Conservation (phyloP, 2,888 invertebrate genomes). For the Drosophila leonis region DNA sequence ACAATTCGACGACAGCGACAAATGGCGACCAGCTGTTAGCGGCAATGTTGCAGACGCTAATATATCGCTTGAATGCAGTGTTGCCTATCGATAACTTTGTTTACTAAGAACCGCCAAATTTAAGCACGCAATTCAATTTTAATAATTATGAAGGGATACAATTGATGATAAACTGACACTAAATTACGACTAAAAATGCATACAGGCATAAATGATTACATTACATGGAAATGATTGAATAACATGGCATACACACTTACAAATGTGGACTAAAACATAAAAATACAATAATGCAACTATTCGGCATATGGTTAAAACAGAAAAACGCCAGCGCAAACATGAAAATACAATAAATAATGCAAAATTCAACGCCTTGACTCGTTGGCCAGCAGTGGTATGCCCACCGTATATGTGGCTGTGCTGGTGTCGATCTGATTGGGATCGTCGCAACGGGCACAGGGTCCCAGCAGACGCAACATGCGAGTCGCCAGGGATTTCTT, state of each 20-base stretch:
- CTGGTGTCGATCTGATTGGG: conserved; percentile 55
- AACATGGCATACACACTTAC: conserved; percentile 35
- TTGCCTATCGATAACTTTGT: conserved; percentile 10
- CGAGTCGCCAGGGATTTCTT: conserved; percentile 67
- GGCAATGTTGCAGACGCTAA: conserved; percentile 6
- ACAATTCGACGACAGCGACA: conserved; percentile 21
- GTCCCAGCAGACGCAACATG: conserved; percentile 75
- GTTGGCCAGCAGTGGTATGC: conserved; percentile 69
- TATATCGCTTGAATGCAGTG: neutral
- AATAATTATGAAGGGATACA: conserved; percentile 86
- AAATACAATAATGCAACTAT: conserved; percentile 18
- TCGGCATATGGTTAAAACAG: conserved; percentile 9
- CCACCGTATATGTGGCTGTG: conserved; percentile 70
- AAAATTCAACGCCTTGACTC: conserved; percentile 40
- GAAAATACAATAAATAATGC: conserved; percentile 9
- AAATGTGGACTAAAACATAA: conserved; percentile 40
- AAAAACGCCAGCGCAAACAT: conserved; percentile 35
- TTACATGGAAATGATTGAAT: conserved; percentile 4
- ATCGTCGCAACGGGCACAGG: conserved; percentile 78
- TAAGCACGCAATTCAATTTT: conserved; percentile 89
- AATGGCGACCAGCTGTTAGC: conserved; percentile 32
- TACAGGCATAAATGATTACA: neutral
- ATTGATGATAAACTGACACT: neutral
- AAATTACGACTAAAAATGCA: conserved; percentile 23
- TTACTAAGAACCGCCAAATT: neutral